Evolutionary conservation across 2,888 invertebrate genomes (phyloP).

Genomic region (Muscina levida): DNA sequence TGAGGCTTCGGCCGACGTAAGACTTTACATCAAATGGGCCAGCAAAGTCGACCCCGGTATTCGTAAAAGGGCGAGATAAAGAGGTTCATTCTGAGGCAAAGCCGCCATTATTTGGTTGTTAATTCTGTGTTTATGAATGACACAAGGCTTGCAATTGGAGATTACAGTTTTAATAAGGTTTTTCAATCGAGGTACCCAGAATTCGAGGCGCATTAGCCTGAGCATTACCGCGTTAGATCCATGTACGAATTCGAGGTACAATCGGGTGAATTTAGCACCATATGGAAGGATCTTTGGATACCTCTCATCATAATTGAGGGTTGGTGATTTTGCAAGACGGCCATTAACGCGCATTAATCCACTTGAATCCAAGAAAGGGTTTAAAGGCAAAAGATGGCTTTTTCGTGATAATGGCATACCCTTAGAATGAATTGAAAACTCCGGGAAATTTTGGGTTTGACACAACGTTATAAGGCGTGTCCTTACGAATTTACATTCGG

Average conservation of each 20-base stretch:
- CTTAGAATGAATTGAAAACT: background rate
- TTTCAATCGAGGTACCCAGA: constrained; percentile 8
- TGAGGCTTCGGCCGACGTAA: too few species aligned
- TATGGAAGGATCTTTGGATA: constrained; percentile 4
- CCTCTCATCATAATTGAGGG: background rate
- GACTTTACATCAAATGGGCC: too few species aligned
- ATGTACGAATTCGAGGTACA: background rate
- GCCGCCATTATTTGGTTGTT: background rate
- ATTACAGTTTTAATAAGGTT: background rate
- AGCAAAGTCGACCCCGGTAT: background rate
- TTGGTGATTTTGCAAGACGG: too few species aligned
- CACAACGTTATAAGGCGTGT: too few species aligned
- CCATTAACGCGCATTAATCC: too few species aligned
- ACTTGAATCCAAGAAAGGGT: background rate
- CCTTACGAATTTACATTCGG: background rate
- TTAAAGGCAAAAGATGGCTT: background rate
- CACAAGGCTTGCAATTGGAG: constrained; percentile 1
- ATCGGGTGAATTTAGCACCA: background rate
- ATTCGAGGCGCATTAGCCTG: background rate
- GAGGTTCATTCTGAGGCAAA: background rate
- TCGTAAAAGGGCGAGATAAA: background rate
- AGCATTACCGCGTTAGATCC: background rate
- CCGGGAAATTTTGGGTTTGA: background rate
- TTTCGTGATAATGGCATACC: background rate
- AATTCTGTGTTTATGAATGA: background rate